Evolutionary conservation across 2,888 invertebrate genomes (phyloP).

Genomic region (Phrixothrix hirtus): DNA sequence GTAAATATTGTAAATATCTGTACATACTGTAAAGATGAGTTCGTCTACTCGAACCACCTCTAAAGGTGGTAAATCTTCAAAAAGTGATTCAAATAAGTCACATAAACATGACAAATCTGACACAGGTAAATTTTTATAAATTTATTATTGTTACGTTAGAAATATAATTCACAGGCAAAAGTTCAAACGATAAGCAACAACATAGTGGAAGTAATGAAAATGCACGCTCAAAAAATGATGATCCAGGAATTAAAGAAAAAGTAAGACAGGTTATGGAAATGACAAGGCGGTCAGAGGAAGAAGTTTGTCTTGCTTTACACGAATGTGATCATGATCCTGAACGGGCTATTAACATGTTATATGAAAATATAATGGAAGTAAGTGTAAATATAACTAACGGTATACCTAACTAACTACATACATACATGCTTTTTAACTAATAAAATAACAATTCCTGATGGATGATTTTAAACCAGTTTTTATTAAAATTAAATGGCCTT

Average conservation of each 20-base stretch:
- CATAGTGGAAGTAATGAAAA: conserved; percentile 44
- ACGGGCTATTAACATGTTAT: conserved; percentile 78
- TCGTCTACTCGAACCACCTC: conserved; percentile 71
- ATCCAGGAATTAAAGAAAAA: conserved; percentile 66
- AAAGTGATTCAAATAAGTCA: conserved; percentile 49
- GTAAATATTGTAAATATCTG: conserved; percentile 74
- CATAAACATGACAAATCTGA: conserved; percentile 54
- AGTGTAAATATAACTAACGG: conserved; percentile 3
- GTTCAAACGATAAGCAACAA: conserved; percentile 48
- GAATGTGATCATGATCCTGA: conserved; percentile 90
- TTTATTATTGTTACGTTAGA: too few relatives aligned
- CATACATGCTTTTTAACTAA: neutral
- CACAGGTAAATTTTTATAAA: too few relatives aligned
- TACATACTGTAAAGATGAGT: conserved; percentile 79
- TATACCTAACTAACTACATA: too few relatives aligned
- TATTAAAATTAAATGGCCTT: too few relatives aligned
- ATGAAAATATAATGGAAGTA: conserved; percentile 67
- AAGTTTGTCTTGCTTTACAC: conserved; percentile 89
- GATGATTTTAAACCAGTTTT: too few relatives aligned
- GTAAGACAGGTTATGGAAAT: conserved; percentile 87
- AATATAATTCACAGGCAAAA: too few relatives aligned
- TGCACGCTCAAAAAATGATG: conserved; percentile 56
- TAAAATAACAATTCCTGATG: neutral
- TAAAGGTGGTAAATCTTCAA: conserved; percentile 61
- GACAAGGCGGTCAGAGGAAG: conserved; percentile 87